Evolutionary conservation across 2,113 vertebrate genomes (phyloP).

Genomic region (Butastur rufipennis): DNA sequence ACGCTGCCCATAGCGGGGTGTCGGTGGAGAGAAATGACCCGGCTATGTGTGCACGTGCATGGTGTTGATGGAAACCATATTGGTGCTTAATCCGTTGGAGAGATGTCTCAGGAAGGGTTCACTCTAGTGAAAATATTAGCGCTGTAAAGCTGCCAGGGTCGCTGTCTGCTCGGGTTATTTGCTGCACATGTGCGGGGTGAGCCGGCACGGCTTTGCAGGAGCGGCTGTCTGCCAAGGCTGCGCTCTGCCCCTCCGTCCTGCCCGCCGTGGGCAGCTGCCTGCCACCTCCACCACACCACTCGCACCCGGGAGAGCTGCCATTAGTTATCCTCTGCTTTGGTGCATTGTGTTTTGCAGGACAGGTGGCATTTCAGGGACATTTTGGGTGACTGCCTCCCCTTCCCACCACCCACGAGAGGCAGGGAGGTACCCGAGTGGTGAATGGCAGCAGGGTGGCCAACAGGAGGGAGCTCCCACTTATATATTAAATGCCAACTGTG

Average conservation of each 20-base stretch:
- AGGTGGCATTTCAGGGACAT: not conserved
- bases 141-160: not conserved
- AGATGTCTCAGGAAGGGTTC: not conserved
- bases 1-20: fast-evolving
- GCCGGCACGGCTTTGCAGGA: not conserved
- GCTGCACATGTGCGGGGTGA: not conserved
- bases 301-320: fast-evolving
- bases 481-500: not conserved
- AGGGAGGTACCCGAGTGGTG: not conserved
- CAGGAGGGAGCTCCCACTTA: not conserved
- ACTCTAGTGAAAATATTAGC: not conserved
- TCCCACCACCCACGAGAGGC: not conserved
- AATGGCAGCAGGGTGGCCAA: not conserved
- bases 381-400: not conserved
- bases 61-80: not conserved
- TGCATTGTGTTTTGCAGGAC: not conserved
- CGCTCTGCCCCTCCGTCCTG: not conserved
- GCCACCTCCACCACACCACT: not conserved
- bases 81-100: not conserved
- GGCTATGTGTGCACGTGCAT: not conserved
- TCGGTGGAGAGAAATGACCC: not conserved
- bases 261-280: not conserved
- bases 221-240: not conserved
- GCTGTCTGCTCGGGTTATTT: not conserved
- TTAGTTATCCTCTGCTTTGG: not conserved